Evolutionary conservation across 2,888 invertebrate species (phyloP).

Genomic region (Uropetala carovei): DNA sequence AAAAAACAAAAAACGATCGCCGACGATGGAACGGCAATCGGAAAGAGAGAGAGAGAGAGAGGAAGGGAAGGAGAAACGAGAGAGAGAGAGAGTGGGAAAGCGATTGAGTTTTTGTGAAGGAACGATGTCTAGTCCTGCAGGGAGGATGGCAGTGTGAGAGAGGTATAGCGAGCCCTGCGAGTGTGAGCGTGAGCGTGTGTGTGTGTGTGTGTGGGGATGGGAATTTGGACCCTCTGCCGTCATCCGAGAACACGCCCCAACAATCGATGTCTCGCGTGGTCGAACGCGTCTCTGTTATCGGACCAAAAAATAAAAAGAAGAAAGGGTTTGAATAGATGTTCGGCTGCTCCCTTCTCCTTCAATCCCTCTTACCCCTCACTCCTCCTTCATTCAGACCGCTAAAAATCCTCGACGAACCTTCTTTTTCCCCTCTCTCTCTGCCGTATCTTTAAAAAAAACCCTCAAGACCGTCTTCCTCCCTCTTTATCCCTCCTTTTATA

Average conservation of each 20-base stretch:
- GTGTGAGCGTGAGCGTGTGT: no score
- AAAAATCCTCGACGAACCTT: background rate
- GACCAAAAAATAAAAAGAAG: background rate
- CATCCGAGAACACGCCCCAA: slow-evolving; percentile 21
- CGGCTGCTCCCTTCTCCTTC: background rate
- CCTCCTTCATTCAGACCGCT: background rate
- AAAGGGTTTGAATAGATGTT: background rate
- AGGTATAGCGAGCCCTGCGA: background rate
- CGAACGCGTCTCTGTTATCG: background rate
- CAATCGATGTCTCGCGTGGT: slow-evolving; percentile 18
- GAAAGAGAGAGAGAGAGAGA: background rate
- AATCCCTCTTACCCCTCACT: background rate
- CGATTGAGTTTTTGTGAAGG: background rate
- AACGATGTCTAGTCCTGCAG: no score
- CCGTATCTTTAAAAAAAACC: background rate
- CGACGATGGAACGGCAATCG: background rate
- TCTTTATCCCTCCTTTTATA: background rate
- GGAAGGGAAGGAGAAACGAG: background rate
- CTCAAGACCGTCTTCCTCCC: background rate
- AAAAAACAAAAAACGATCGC: background rate
- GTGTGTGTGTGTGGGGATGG: background rate
- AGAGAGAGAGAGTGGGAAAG: background rate
- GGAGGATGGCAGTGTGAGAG: no score
- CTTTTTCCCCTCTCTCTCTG: background rate
- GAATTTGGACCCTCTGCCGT: background rate